Conservation (phyloP, 2,797 vertebrate species). For the Miichthys miiuy region DNA sequence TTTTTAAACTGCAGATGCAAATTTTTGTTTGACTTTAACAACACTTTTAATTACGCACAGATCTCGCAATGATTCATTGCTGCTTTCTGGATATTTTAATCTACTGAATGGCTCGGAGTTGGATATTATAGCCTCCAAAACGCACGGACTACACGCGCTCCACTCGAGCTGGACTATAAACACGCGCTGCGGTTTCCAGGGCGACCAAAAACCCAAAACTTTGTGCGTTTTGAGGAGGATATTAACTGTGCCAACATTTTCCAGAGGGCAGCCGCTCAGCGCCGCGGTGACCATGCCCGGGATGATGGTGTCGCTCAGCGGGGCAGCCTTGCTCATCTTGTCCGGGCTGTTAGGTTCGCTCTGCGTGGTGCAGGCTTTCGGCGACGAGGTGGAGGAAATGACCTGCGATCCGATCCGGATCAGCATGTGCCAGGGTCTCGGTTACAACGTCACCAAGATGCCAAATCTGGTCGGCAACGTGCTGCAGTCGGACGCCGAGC, state of each 20-base stretch:
- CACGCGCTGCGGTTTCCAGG: conserved; percentile 47
- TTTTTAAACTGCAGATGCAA: neutral
- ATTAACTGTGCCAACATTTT: conserved; percentile 5
- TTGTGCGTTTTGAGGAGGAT: conserved; percentile 1
- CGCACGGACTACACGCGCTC: conserved; percentile 64
- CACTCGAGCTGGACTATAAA: conserved; percentile 47
- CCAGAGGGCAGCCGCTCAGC: conserved; percentile 4
- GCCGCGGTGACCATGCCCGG: conserved; percentile 59
- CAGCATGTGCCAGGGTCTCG: conserved; percentile 98
- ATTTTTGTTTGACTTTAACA: neutral
- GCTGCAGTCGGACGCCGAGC: conserved; percentile 96
- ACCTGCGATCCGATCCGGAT: conserved; percentile 98
- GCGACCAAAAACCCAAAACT: conserved; percentile 3
- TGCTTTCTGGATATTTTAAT: conserved; percentile 56
- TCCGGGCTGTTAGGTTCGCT: conserved; percentile 61
- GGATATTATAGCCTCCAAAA: conserved; percentile 44
- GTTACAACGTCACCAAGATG: conserved; percentile 99
- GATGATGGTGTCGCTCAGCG: conserved; percentile 53
- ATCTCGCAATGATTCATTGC: conserved; percentile 4
- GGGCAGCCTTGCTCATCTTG: conserved; percentile 64
- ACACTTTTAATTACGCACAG: neutral
- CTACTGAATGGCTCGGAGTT: conserved; percentile 34
- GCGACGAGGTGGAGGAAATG: conserved; percentile 92
- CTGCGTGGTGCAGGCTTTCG: conserved; percentile 84
- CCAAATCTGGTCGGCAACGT: conserved; percentile 98